Evolutionary conservation across 2,797 vertebrate species (phyloP).

Genomic region (Mallotus villosus): DNA sequence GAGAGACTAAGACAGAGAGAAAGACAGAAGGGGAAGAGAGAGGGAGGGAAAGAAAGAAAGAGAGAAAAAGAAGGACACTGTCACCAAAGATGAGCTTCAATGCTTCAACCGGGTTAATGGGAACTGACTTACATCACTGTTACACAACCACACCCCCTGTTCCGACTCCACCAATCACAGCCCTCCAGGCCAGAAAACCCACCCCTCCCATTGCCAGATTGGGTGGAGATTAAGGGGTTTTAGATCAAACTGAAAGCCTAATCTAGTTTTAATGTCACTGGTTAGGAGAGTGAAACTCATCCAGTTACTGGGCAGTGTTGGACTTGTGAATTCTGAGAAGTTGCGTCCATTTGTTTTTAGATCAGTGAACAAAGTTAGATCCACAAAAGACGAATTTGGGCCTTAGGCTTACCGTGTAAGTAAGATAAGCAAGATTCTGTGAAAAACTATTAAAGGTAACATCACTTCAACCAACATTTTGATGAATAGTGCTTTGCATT

Average conservation of each 20-base stretch:
- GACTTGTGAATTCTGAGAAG: not conserved
- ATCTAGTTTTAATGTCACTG: constrained; percentile 37
- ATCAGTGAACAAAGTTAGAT: not conserved
- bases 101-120: not conserved
- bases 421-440: constrained; percentile 43
- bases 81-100: constrained; percentile 11
- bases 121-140: constrained; percentile 16
- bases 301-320: not conserved
- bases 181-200: not conserved
- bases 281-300: constrained; percentile 27
- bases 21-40: not conserved
- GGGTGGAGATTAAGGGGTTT: constrained; percentile 16
- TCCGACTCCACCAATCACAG: constrained; percentile 1
- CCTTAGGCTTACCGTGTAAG: constrained; percentile 26
- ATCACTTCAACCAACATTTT: constrained; percentile 18
- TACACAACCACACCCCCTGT: constrained; percentile 4
- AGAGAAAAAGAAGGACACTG: not conserved
- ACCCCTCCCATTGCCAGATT: not conserved
- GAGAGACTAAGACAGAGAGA: not conserved
- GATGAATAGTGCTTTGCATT: constrained; percentile 54
- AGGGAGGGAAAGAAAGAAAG: too few species aligned
- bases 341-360: constrained; percentile 34
- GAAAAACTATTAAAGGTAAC: constrained; percentile 40
- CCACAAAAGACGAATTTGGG: not conserved
- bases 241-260: constrained; percentile 32